phyloP scores from a whole-genome alignment of 2,113 vertebrate species.

The Podilymbus podiceps region DNA sequence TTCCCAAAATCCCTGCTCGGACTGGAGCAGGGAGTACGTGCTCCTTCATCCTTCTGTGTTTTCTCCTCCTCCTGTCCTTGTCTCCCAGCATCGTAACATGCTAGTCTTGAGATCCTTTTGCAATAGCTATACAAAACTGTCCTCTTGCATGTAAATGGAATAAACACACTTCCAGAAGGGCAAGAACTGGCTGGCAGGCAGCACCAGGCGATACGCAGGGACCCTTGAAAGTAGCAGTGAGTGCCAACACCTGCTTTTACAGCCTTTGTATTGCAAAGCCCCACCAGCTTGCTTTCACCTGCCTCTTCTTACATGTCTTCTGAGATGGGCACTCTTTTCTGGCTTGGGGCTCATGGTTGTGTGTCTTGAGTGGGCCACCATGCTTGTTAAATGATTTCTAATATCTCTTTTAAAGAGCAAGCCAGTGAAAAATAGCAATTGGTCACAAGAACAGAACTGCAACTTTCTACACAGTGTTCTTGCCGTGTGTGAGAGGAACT shows the following conservation, averaged over 20 bases:
- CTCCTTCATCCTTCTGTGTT: not conserved
- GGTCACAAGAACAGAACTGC: not conserved
- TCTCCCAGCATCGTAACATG: fast-evolving
- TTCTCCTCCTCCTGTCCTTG: not conserved
- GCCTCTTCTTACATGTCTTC: not conserved
- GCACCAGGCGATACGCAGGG: not conserved
- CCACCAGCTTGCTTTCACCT: not conserved
- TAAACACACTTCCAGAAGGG: not conserved
- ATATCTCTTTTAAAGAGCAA: not conserved
- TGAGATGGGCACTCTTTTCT: not conserved
- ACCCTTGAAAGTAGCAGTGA: not conserved
- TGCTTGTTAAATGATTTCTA: not conserved
- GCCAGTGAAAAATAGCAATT: not conserved
- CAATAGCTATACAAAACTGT: not conserved
- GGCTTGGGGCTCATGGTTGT: not conserved
- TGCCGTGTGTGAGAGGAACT: not conserved
- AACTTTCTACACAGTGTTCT: fast-evolving
- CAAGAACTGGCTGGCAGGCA: not conserved
- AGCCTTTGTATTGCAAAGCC: not conserved
- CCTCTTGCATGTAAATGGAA: not conserved
- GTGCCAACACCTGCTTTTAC: not conserved
- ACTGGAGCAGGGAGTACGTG: not conserved
- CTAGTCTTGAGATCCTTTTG: not conserved
- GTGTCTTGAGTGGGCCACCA: too few relatives aligned
- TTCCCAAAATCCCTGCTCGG: not conserved